A percentile compares a stretch with the other conserved stretches of the same genome.
Conservation (phyloP, 2,888 invertebrate species). For the Therioaphis trifolii region DNA sequence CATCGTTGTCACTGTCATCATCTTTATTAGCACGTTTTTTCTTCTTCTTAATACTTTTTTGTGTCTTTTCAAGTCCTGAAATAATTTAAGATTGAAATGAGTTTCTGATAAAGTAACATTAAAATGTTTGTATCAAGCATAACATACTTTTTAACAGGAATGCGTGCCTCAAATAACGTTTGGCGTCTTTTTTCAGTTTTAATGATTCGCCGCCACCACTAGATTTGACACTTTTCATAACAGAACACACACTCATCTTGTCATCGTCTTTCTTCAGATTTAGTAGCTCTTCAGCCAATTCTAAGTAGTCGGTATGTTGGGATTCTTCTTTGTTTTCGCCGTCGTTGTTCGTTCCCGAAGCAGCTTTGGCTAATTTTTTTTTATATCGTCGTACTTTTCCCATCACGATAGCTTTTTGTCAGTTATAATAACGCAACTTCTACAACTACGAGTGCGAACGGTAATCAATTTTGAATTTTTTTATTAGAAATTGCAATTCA, state of each 20-base stretch:
- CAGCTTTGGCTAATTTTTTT: conserved; percentile 48
- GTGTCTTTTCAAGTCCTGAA: conserved; percentile 24
- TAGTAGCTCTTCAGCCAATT: conserved; percentile 48
- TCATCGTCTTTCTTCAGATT: conserved; percentile 25
- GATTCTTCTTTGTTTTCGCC: not conserved
- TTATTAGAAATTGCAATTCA: too few relatives aligned
- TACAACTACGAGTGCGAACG: too few relatives aligned
- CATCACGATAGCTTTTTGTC: not conserved
- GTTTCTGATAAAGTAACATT: not conserved
- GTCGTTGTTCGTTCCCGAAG: not conserved
- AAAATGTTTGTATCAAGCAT: not conserved
- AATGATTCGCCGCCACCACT: conserved; percentile 30
- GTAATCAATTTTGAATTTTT: too few relatives aligned
- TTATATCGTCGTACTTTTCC: conserved; percentile 55
- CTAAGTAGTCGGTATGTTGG: conserved; percentile 31
- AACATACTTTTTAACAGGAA: conserved; percentile 50
- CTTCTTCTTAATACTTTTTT: conserved; percentile 3
- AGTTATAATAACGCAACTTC: too few relatives aligned
- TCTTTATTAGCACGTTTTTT: conserved; percentile 26
- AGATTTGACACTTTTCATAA: conserved; percentile 53
- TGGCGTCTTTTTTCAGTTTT: conserved; percentile 49
- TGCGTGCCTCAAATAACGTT: conserved; percentile 48
- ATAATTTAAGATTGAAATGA: not conserved
- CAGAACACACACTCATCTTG: conserved; percentile 42
- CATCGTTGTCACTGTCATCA: not conserved